Percentiles rank a stretch among this genome's conserved stretches.
Conservation (phyloP, 2,797 vertebrate genomes). For the Lindbergichthys nudifrons region DNA sequence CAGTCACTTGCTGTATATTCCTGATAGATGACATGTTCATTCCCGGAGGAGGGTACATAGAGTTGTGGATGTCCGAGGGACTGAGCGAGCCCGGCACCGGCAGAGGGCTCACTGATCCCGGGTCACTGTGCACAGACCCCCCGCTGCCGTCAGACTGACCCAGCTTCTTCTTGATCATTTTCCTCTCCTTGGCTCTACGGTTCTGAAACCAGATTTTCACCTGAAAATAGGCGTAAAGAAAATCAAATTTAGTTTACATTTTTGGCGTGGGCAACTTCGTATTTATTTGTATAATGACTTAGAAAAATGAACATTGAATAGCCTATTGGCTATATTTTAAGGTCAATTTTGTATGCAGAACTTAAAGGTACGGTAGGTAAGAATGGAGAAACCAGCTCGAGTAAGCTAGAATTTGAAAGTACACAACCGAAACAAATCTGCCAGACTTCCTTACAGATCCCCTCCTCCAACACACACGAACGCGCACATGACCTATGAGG, state of each 20-base stretch:
- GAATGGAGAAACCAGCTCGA: too few relatives aligned
- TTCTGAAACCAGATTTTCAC: slow-evolving; percentile 99
- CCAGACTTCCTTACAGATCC: too few relatives aligned
- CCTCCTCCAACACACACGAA: too few relatives aligned
- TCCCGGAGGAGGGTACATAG: slow-evolving; percentile 87
- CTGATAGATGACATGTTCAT: slow-evolving; percentile 90
- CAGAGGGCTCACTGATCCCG: slow-evolving; percentile 92
- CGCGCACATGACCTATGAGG: too few relatives aligned
- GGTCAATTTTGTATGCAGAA: background rate
- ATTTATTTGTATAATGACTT: background rate
- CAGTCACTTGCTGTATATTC: slow-evolving; percentile 90
- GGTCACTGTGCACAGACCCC: slow-evolving; percentile 92
- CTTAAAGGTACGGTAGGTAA: background rate
- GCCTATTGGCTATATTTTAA: background rate
- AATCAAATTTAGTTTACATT: background rate
- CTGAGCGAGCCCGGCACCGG: slow-evolving; percentile 88
- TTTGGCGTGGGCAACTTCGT: background rate
- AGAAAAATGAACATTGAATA: background rate
- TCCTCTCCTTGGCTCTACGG: slow-evolving; percentile 93
- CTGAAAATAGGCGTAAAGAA: slow-evolving; percentile 70
- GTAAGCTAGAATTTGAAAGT: too few relatives aligned
- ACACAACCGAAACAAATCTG: too few relatives aligned
- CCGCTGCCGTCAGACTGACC: slow-evolving; percentile 92
- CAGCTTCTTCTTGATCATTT: slow-evolving; percentile 95
- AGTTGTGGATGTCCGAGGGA: slow-evolving; percentile 88